These are phyloP conservation scores for Malacosoma neustria DNA, from an alignment of 2,888 invertebrate species.

Conservation along the genomic window DNA sequence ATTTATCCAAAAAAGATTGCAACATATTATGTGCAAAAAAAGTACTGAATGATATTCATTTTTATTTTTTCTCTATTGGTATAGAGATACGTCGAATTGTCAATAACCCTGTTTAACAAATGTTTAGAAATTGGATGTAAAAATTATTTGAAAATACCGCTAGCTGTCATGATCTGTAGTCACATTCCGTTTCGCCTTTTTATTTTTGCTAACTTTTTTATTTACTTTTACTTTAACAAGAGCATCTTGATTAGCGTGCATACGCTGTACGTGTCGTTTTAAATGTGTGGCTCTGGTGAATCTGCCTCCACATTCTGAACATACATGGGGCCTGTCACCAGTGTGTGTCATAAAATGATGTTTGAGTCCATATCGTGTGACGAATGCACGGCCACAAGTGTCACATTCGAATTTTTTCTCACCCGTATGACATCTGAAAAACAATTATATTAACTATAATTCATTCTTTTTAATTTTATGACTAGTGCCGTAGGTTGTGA, in stretches of 20 bases:
- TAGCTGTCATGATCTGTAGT: no score
- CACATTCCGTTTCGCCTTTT: neutral
- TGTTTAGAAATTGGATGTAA: no score
- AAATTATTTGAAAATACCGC: no score
- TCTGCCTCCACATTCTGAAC: slow-evolving; percentile 49
- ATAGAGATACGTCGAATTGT: no score
- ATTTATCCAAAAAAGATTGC: no score
- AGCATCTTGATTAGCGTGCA: slow-evolving; percentile 17
- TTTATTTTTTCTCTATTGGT: no score
- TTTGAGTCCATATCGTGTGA: slow-evolving; percentile 59
- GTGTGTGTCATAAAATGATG: slow-evolving; percentile 54
- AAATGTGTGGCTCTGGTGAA: slow-evolving; percentile 55
- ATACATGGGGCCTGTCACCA: slow-evolving; percentile 51
- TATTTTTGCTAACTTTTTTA: neutral
- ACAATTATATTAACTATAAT: slow-evolving; percentile 1
- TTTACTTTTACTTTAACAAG: no score
- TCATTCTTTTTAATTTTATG: no score
- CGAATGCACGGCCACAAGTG: slow-evolving; percentile 52
- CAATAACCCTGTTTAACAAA: no score
- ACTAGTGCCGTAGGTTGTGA: no score
- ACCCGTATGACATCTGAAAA: slow-evolving; percentile 60
- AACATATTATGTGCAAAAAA: no score
- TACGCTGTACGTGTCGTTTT: slow-evolving; percentile 47
- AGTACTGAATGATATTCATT: no score
- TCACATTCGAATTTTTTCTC: slow-evolving; percentile 63